Base-by-base conservation (phyloP, 2,888 invertebrate species). In the Pyralis farinalis region DNA sequence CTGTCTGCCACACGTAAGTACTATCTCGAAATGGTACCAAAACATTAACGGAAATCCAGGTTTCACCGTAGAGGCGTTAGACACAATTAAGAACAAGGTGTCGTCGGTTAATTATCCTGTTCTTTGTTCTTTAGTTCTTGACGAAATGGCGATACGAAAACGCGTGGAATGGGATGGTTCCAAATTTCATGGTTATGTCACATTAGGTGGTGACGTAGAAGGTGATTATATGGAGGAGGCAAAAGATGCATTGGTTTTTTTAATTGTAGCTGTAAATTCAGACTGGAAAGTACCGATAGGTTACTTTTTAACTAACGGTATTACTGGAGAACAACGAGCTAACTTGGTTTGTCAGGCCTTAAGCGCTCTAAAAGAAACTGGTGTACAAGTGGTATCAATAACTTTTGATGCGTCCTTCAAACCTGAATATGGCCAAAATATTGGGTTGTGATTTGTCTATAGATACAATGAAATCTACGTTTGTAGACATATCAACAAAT, bases 71-170 rank as follows among this genome's bases (percentile, higher is more conserved):
- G 16, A 16, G 16, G 2, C 16, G 16, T 16, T 16, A 16, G 16
- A 16, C 16, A 16, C 16, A n/a, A n/a, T n/a, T n/a, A n/a, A n/a
- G n/a, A n/a, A n/a, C n/a, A 16, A 16, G 16, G 16, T 16, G 16
- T 16, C 16, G 16, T 16, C 16, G 16, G 16, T 16, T 32, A 32
- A 32, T 12, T 16, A 16, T 16, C 16, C 7, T 32, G n/a, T 32
- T 32, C n/a, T 32, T n/a, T 32, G 32, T 32, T 12, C 32, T 12
- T 16, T 32, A 16, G 16, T 32, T 32, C 8, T 5, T n/a, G 32
- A 32, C 16, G 32, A 32, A 32, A 32, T 32, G 16, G 32, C 32
- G 8, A 32, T 32, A 32, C 12, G 32, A 8, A 12, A 32, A 12
- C 32, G 16, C n/a, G 16, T 12, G 12, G 32, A 16, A 12, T 32